Evolutionary conservation across 2,888 invertebrate genomes (phyloP), one percentile per base, ranked within the genome.

Genomic region (Epirrhoe alternata): DNA sequence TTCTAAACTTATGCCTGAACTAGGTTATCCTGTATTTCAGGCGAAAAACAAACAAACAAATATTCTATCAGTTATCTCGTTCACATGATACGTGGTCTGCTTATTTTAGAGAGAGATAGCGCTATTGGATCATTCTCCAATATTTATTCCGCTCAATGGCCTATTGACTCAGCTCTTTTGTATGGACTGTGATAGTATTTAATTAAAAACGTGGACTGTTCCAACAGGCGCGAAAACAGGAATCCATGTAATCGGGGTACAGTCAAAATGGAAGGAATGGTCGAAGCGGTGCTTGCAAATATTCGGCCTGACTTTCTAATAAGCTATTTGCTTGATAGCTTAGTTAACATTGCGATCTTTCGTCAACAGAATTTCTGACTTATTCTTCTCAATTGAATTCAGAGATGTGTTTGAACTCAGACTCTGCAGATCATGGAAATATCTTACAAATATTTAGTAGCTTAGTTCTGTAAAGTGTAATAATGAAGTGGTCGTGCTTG

Each of bases 171-270:
- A 53, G 63, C 52, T 58, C 10, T 55, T 52, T 50, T 47, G 14
- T 2, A 16, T 42, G 52, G 24, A 5, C 63, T 60, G 51, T 67
- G 60, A 10, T 12, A 42, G 50, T 64, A 59, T 64, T 64, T 64
- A 64, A 64, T 64, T 64, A 64, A 64, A 64, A 64, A 55, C 59
- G 55, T 64, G 49, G 50, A 60, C 50, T 64, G 51, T 55, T 50
- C 33, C 47, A 53, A 64, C 53, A 53, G 38, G 51, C 30, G 52
- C 63, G 49, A 53, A 54, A 59, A 63, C 52, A 63, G 47, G 54
- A 54, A 58, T 57, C 42, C 52, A 10, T 58, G 56, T 53, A 57
- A 64, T 64, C 53, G 49, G 53, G 38, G 35, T 38, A 17, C 49
- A 0, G 14, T 38, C 31, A n/a, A 24, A 58, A 24, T 24, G 24